These are phyloP conservation scores for Stegana nigrithorax DNA, from an alignment of 2,888 invertebrate species.

Conservation along the genomic window DNA sequence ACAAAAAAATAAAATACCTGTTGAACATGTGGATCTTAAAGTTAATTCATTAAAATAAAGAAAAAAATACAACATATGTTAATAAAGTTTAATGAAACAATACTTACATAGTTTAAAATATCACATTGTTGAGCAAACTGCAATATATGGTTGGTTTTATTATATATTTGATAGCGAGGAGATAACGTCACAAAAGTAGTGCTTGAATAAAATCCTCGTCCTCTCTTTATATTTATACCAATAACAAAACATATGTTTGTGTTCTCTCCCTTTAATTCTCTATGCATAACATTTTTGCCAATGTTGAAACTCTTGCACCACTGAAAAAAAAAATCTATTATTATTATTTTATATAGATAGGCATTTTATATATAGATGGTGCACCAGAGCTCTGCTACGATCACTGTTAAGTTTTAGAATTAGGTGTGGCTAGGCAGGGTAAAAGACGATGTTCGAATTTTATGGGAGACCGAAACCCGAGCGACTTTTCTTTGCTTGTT, in stretches of 20 bases:
- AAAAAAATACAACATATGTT: background rate
- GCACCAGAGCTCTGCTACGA: no score
- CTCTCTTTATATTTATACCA: conserved; percentile 89
- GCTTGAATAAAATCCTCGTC: conserved; percentile 88
- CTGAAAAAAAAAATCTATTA: conserved; percentile 66
- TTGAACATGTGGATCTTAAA: no score
- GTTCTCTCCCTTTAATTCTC: conserved; percentile 71
- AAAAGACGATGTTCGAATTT: no score
- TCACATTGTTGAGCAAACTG: conserved; percentile 92
- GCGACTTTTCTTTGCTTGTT: no score
- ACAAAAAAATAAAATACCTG: no score
- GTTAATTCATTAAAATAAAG: background rate
- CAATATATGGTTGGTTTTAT: conserved; percentile 81
- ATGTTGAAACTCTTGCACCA: conserved; percentile 91
- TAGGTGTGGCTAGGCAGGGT: no score
- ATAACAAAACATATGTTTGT: conserved; percentile 72
- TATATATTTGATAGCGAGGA: conserved; percentile 93
- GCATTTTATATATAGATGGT: no score
- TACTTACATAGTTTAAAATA: conserved; percentile 75
- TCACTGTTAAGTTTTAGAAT: no score
- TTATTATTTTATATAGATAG: no score
- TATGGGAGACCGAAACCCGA: no score
- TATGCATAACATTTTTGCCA: conserved; percentile 81
- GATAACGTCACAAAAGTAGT: conserved; percentile 94
- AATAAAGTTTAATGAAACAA: background rate